Evolutionary conservation across 2,113 vertebrate genomes (phyloP).

Genomic region (Calcarius ornatus): DNA sequence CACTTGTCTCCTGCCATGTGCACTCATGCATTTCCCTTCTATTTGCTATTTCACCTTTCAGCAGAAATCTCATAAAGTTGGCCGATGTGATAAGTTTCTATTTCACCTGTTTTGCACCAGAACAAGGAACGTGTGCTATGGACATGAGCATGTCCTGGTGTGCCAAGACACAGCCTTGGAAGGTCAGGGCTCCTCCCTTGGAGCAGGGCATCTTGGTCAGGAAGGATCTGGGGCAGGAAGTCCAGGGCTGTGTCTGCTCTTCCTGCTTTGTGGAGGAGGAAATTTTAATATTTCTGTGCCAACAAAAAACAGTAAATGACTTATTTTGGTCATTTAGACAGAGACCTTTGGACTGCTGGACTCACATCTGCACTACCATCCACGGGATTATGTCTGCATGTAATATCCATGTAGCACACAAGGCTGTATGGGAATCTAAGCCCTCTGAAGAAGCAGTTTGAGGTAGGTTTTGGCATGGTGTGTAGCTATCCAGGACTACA

Average conservation of each 20-base stretch:
- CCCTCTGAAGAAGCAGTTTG: neutral
- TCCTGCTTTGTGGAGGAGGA: slow-evolving; percentile 17
- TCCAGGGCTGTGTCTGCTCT: slow-evolving; percentile 28
- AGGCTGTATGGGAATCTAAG: neutral
- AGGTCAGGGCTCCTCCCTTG: slow-evolving; percentile 8
- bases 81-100: neutral
- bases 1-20: neutral
- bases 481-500: neutral
- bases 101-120: neutral
- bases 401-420: neutral
- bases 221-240: slow-evolving; percentile 55
- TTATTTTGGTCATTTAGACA: neutral
- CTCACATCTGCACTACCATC: neutral
- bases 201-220: slow-evolving; percentile 30
- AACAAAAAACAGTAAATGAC: slow-evolving; percentile 24
- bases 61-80: neutral
- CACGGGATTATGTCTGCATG: neutral
- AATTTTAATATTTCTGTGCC: slow-evolving; percentile 29
- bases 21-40: neutral
- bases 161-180: neutral
- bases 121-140: neutral
- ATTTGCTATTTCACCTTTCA: neutral
- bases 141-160: neutral
- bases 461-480: neutral
- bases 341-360: neutral